Base-by-base conservation (phyloP, 37 sponge, comb jelly and placozoan genomes). In the Petrosia ficiformis region DNA sequence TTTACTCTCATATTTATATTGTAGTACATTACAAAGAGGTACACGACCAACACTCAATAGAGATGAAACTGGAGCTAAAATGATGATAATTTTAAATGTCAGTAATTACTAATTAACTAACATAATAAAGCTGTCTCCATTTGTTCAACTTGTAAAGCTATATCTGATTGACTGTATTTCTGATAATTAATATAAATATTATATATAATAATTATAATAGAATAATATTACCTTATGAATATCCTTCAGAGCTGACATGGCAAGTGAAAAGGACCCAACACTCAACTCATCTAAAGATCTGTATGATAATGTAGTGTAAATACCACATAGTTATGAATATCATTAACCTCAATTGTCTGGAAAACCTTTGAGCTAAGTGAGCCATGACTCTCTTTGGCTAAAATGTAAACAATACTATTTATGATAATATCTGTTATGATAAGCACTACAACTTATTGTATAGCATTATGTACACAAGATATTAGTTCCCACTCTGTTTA, bases 371-470 rank as follows among this genome's bases (percentile, higher is more conserved):
- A 32, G 69, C 73, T 14, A 64, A n/a, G 43, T 85, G 86, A 16
- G 86, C 75, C 86, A 85, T 85, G 33, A 73, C 74, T 31, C 86
- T 72, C 42, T 73, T 65, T 2, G 73, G 44, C 73, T 71, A 6
- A 4, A 65, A n/a, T n/a, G 37, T 31, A 4, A 59, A 4, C 4
- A 59, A 4, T 6, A 2, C 28, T 31, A 4, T 28, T 28, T 59
- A 28, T 31, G 63, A 59, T 4, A 31, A 31, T 4, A 59, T 28
- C 63, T 31, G 21, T 16, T 54, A 54, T 24, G 63, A n/a, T n/a
- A n/a, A n/a, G n/a, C n/a, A n/a, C n/a, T n/a, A n/a, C n/a, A n/a
- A n/a, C n/a, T n/a, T n/a, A n/a, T n/a, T n/a, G n/a, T n/a, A n/a
- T n/a, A n/a, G n/a, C n/a, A n/a, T n/a, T n/a, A n/a, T n/a, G n/a